phyloP scores from a whole-genome alignment of 2,888 invertebrate genomes.

The Epsilonema sp. region DNA sequence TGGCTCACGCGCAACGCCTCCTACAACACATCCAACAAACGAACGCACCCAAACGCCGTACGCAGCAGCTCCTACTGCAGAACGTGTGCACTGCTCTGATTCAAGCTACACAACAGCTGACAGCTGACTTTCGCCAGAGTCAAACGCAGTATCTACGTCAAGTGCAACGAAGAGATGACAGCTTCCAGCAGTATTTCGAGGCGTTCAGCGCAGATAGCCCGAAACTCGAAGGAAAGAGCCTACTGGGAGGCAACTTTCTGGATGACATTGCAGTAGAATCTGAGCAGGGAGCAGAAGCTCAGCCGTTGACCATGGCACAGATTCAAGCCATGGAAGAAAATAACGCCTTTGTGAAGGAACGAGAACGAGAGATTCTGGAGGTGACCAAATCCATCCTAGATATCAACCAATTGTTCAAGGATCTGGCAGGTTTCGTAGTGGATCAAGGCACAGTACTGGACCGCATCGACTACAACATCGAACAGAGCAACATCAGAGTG shows the following conservation, averaged over 20 bases:
- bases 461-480: constrained; percentile 91
- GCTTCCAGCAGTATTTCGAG: constrained; percentile 70
- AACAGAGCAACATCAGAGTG: constrained; percentile 70
- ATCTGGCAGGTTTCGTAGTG: constrained; percentile 41
- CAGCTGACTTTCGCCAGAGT: constrained; percentile 55
- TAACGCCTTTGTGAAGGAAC: constrained; percentile 19
- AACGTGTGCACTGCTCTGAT: constrained; percentile 70
- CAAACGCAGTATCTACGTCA: constrained; percentile 69
- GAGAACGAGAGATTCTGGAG: constrained; percentile 15
- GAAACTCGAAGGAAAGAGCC: no score
- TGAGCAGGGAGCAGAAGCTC: no score
- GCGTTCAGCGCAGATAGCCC: background rate
- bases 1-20: constrained; percentile 38
- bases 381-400: constrained; percentile 47
- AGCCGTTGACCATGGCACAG: constrained; percentile 40
- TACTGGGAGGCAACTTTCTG: no score
- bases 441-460: constrained; percentile 76
- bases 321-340: constrained; percentile 61
- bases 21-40: constrained; percentile 41
- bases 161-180: constrained; percentile 66
- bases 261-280: no score
- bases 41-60: no score
- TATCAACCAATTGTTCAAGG: constrained; percentile 56
- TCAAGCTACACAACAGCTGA: constrained; percentile 65
- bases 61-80: no score